phyloP scores from a whole-genome alignment of 1,140 invertebrate genomes.

The Drosophila eugracilis region DNA sequence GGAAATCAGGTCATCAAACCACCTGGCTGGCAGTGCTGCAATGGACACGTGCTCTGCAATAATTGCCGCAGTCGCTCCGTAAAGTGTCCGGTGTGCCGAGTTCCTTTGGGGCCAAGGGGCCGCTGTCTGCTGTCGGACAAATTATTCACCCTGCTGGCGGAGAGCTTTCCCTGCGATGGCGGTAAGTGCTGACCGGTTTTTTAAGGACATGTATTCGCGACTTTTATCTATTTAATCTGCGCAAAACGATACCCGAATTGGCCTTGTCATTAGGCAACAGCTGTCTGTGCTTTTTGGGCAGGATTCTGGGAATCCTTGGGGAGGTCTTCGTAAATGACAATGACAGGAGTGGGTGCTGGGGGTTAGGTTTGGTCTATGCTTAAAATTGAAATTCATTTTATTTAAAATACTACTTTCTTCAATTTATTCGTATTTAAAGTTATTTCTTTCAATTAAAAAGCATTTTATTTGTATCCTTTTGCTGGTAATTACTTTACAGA shows the following conservation, averaged over 20 bases:
- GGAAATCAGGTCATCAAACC: conserved; percentile 82
- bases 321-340: background rate
- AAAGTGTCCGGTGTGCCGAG: conserved; percentile 85
- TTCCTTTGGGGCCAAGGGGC: conserved; percentile 82
- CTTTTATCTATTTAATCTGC: conserved; percentile 34
- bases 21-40: conserved; percentile 85
- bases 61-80: conserved; percentile 84
- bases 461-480: too few species aligned
- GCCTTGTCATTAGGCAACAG: conserved; percentile 57
- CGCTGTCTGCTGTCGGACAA: conserved; percentile 85
- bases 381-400: background rate
- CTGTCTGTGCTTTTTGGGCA: background rate
- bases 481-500: too few species aligned
- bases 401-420: background rate
- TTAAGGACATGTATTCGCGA: conserved; percentile 15
- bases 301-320: background rate
- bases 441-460: too few species aligned
- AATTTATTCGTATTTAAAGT: background rate
- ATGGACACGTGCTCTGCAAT: conserved; percentile 85
- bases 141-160: conserved; percentile 84
- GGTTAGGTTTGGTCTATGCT: background rate
- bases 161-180: conserved; percentile 84
- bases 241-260: conserved; percentile 59
- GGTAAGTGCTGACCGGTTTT: conserved; percentile 59
- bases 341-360: background rate